Conservation (phyloP, 2,888 invertebrate species). For the Merodon equestris region DNA sequence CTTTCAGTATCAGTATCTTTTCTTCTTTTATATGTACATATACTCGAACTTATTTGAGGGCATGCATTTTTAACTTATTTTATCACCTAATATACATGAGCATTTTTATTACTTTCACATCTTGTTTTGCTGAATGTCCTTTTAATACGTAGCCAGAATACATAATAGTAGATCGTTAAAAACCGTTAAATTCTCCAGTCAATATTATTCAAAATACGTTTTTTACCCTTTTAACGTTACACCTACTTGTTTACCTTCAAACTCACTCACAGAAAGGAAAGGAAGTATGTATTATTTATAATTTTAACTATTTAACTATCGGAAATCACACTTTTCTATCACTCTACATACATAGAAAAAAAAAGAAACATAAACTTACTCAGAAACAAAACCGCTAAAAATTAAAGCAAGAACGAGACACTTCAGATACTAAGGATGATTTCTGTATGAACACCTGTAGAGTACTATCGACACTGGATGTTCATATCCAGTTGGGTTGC, state of each 20-base stretch:
- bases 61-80: slow-evolving; percentile 45
- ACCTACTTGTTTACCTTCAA: not conserved
- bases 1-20: slow-evolving; percentile 37
- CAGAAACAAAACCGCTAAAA: not conserved
- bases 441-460: slow-evolving; percentile 70
- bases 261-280: too few relatives aligned
- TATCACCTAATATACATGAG: slow-evolving; percentile 48
- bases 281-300: too few relatives aligned
- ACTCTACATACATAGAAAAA: not conserved
- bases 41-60: slow-evolving; percentile 26
- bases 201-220: not conserved
- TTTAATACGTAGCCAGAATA: slow-evolving; percentile 38
- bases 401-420: slow-evolving; percentile 16
- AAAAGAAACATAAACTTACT: not conserved
- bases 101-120: slow-evolving; percentile 46
- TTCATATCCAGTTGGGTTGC: slow-evolving; percentile 55
- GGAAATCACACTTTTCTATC: too few relatives aligned
- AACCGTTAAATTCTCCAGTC: not conserved
- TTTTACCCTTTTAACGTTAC: not conserved
- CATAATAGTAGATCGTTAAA: slow-evolving; percentile 29
- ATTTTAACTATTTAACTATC: too few relatives aligned
- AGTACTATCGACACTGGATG: slow-evolving; percentile 69
- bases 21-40: slow-evolving; percentile 22
- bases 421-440: slow-evolving; percentile 30
- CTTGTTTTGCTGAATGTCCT: slow-evolving; percentile 24